Evolutionary conservation across 2,888 invertebrate genomes (phyloP), one percentile per base, ranked within the genome.

Genomic region (Tanaodytes sp.): DNA sequence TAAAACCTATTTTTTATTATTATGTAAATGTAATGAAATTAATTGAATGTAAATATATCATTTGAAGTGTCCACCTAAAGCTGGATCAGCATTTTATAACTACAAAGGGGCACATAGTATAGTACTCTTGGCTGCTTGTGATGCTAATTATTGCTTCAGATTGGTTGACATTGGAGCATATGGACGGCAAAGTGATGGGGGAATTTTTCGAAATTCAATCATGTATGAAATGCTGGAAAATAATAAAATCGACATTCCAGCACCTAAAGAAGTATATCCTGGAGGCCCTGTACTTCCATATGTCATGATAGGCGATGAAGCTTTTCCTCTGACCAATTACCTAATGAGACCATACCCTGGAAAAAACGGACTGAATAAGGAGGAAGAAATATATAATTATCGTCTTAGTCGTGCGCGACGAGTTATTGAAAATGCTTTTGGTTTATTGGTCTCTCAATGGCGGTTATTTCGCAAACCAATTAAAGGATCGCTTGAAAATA

Each of bases 301-400:
- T 16, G 37, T 39, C 2, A 18, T 52, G 6, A n/a, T 27, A 5
- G 52, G 39, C 3, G 40, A 52, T 27, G 52, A 39, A 16, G 40
- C 52, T 4, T 52, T 52, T n/a, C 52, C 40, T 12, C 16, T 52
- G 1, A 27, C 1, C 1, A 11, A 27, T n/a, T 52, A 52, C 16
- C 16, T 52, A 16, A 52, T 52, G 52, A 20, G 52, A 39, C 52
- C 30, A 30, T 52, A 52, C 16, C 40, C 52, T 27, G 52, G 52
- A 8, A 19, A 14, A 51, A 40, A 16, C 14, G 27, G 39, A 1
- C 16, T 52, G 15, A 19, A 27, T 11, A 11, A 30, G 1, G 6
- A 31, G 6, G 19, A 48, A 36, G n/a, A 11, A 15, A 16, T 9
- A 9, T 30, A 30, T 19, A 46, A 46, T 18, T 46, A 46, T 33